Percentiles rank a stretch among this genome's conserved stretches.
Conservation (phyloP, 1,140 invertebrate genomes). For the Drosophila kohkoa region DNA sequence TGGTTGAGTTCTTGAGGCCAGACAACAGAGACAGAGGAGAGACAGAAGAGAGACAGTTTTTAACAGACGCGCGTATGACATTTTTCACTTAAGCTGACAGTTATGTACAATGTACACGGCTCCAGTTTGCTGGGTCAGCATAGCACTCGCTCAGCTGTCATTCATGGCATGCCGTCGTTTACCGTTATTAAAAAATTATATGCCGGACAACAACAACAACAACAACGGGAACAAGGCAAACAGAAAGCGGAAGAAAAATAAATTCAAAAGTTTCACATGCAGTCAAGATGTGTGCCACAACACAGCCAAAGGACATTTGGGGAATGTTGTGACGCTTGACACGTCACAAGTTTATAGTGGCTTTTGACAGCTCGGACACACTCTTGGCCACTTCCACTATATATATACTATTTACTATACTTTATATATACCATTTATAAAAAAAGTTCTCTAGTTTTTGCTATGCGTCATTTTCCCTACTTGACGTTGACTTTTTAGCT, state of each 20-base stretch:
- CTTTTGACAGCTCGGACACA: constrained; percentile 84
- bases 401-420: neutral
- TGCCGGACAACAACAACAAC: constrained; percentile 19
- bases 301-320: constrained; percentile 8
- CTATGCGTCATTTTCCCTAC: neutral
- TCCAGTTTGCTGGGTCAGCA: constrained; percentile 43
- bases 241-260: constrained; percentile 51
- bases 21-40: constrained; percentile 9
- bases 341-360: constrained; percentile 84
- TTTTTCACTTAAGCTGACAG: constrained; percentile 81
- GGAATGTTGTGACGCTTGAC: constrained; percentile 74
- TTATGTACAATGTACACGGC: constrained; percentile 58
- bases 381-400: constrained; percentile 52
- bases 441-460: constrained; percentile 49
- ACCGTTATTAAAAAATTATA: constrained; percentile 82
- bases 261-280: constrained; percentile 77
- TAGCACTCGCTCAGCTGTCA: constrained; percentile 59
- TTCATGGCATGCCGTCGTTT: constrained; percentile 74
- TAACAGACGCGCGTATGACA: constrained; percentile 65
- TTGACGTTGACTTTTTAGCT: constrained; percentile 24
- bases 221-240: constrained; percentile 10
- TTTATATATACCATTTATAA: neutral
- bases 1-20: constrained; percentile 32
- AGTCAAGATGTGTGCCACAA: constrained; percentile 18
- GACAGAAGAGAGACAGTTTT: constrained; percentile 18